A percentile compares a stretch with the other conserved stretches of the same genome.
These are phyloP conservation scores for Burhinus oedicnemus DNA, from an alignment of 2,113 vertebrate species.

Conservation along the genomic window DNA sequence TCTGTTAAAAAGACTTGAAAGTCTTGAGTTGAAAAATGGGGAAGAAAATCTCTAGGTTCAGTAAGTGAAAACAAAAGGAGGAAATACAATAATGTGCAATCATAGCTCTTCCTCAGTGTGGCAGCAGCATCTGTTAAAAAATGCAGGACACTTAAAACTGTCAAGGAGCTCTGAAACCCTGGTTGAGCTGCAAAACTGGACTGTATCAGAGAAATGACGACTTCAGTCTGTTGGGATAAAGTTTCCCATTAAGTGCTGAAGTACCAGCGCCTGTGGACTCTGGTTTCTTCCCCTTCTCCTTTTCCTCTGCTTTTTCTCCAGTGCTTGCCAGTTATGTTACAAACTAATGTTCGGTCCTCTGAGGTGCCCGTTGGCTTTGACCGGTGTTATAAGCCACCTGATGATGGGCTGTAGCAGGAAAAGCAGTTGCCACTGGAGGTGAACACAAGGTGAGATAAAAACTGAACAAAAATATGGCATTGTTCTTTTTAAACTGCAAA, in stretches of 20 bases:
- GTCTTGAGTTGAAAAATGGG: background rate
- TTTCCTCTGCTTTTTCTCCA: background rate
- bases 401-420: background rate
- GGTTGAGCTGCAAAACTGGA: background rate
- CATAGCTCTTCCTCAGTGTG: constrained; percentile 33
- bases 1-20: background rate
- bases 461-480: constrained; percentile 18
- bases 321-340: background rate
- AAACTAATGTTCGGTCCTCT: background rate
- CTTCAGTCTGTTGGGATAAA: background rate
- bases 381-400: background rate
- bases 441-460: constrained; percentile 28
- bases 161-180: background rate
- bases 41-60: background rate
- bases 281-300: background rate
- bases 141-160: constrained; percentile 1
- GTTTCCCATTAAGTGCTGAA: background rate
- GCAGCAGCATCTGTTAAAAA: constrained; percentile 49
- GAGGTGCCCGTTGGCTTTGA: background rate
- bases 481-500: constrained; percentile 33
- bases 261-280: background rate
- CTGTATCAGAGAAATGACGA: background rate
- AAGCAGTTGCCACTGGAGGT: background rate
- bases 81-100: background rate
- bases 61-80: background rate